These are phyloP conservation scores for Xenus cinereus DNA, from an alignment of 2,113 vertebrate genomes.

Conservation along the genomic window DNA sequence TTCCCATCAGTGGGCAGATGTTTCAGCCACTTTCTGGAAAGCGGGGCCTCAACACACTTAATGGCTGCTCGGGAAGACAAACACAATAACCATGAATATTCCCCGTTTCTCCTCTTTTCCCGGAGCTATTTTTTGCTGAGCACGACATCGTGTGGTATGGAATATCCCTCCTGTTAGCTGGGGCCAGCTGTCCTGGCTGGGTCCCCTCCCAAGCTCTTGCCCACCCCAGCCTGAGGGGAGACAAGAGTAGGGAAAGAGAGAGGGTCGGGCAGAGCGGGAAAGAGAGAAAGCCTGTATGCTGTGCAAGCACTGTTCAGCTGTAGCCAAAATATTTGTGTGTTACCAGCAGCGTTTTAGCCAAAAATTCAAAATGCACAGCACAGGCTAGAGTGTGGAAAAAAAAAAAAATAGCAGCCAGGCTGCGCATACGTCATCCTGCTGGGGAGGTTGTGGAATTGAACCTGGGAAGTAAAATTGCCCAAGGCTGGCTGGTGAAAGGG, in stretches of 20 bases:
- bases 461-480: background rate
- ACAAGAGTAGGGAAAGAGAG: background rate
- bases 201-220: background rate
- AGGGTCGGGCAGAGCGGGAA: no score
- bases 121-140: background rate
- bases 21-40: background rate
- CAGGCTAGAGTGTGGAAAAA: background rate
- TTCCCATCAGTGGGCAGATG: background rate
- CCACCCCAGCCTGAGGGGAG: background rate
- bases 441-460: background rate
- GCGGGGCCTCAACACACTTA: background rate
- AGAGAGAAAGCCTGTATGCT: background rate
- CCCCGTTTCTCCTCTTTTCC: background rate
- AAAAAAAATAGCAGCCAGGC: background rate
- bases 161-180: background rate
- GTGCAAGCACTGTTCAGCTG: background rate
- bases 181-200: background rate
- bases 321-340: background rate
- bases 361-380: background rate
- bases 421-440: background rate
- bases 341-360: background rate
- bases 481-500: background rate
- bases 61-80: background rate
- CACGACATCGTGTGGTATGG: no score
- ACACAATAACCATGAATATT: fast-evolving